Base-by-base conservation (phyloP, 1,140 invertebrate genomes). In the Apis dorsata region DNA sequence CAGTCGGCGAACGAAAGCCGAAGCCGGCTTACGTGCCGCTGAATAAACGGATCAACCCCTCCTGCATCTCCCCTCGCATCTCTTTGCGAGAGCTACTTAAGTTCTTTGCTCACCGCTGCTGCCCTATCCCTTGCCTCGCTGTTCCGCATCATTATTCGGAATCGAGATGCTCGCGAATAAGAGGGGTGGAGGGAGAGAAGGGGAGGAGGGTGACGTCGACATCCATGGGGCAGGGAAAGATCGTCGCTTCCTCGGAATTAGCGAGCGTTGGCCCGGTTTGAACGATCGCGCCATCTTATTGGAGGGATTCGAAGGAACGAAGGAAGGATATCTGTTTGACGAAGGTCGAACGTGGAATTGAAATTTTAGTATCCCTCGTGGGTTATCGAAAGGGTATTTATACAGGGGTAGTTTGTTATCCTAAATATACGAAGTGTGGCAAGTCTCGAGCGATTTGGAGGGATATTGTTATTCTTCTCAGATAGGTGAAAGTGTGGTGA, bases 31-130 rank as follows among this genome's bases (percentile, higher is more conserved):
- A 88, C 88, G 86, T 88, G 85, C 85, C 87, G 82, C 83, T 81
- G 86, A 89, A 89, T 90, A 90, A 90, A 89, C 85, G 85, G 86
- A 89, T 90, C 88, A 86, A 85, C 88, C 77, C 78, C 75, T 49
- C 76, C 59, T 0, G 34, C 34, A 1, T 3, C 34, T 7, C 74
- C 75, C 71, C 59, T 69, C 79, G 81, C 83, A 62, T 86, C 83
- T 79, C 68, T 76, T 82, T 72, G 79, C 85, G 75, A 83, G 75
- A 83, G 83, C 81, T 83, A 87, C 85, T 89, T 83, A 87, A 88
- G 79, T 82, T 81, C 77, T 81, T 87, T 79, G 63, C 85, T 55
- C 34, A 49, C 69, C 74, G 19, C 62, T 28, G 44, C 72, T 11
- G 11, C n/a, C 49, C 62, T 19, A 17, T 17, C 59, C n/a, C n/a